Percentiles rank a stretch among this genome's conserved stretches.
phyloP scores from a whole-genome alignment of 2,888 invertebrate genomes.

The Ganaspis brasiliensis region DNA sequence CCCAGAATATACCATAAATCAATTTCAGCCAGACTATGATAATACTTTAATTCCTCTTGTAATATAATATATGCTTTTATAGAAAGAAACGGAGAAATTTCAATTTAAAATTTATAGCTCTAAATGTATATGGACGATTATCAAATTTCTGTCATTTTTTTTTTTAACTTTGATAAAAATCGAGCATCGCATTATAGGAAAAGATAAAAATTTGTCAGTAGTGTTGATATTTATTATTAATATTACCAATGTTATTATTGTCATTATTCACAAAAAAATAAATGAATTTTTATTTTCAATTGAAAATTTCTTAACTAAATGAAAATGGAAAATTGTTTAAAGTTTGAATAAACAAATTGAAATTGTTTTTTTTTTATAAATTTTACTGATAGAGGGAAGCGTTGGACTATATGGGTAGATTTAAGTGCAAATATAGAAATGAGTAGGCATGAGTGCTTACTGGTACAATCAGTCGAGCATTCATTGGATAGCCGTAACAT shows the following conservation, averaged over 20 bases:
- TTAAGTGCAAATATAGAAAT: conserved; percentile 29
- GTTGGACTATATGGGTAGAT: conserved; percentile 1
- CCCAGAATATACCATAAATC: conserved; percentile 18
- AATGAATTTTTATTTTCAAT: too few species aligned
- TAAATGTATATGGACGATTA: neutral
- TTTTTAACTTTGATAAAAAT: too few species aligned
- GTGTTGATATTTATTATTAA: too few species aligned
- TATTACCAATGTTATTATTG: too few species aligned
- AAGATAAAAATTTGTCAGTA: too few species aligned
- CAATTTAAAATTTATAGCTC: conserved; percentile 2
- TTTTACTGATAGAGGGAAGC: neutral
- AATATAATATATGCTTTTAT: neutral
- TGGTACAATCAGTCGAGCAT: conserved; percentile 55
- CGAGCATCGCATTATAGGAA: too few species aligned
- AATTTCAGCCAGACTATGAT: conserved; percentile 10
- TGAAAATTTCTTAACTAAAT: too few species aligned
- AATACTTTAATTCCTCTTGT: neutral
- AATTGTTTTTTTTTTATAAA: conserved; percentile 7
- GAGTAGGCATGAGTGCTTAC: conserved; percentile 48
- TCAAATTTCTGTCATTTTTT: neutral
- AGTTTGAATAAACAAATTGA: neutral
- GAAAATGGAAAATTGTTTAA: too few species aligned
- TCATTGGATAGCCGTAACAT: conserved; percentile 60
- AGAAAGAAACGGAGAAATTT: neutral
- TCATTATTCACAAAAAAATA: too few species aligned